Conservation (phyloP, 2,797 vertebrate genomes). For the Sebastes oblongus region DNA sequence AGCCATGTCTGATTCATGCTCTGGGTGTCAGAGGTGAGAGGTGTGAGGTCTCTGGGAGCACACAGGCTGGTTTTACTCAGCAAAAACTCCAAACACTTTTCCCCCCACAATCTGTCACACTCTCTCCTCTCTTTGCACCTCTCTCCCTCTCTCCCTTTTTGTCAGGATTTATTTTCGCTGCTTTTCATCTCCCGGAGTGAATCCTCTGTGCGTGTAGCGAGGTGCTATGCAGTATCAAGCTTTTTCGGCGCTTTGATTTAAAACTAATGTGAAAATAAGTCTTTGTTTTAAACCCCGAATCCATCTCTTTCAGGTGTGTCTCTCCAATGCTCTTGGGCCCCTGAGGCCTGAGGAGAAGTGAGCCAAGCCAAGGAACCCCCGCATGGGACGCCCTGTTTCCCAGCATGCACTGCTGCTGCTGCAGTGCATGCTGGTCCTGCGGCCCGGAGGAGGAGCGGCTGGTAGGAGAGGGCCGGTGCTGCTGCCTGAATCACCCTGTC, state of each 20-base stretch:
- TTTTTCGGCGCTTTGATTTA: constrained; percentile 6
- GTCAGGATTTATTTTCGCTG: constrained; percentile 35
- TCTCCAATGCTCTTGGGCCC: constrained; percentile 83
- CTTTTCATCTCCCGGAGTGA: constrained; percentile 35
- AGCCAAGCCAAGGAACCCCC: constrained; percentile 72
- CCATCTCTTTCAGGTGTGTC: constrained; percentile 76
- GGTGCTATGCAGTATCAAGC: not conserved
- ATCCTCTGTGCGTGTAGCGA: constrained; percentile 2
- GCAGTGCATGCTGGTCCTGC: constrained; percentile 85
- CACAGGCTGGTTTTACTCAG: constrained; percentile 42
- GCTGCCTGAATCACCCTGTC: constrained; percentile 84
- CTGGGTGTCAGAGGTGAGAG: constrained; percentile 53
- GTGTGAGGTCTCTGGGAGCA: constrained; percentile 19
- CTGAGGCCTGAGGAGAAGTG: constrained; percentile 82
- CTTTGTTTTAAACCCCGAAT: constrained; percentile 6
- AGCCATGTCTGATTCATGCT: constrained; percentile 51
- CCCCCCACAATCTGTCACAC: constrained; percentile 10
- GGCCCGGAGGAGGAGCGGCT: constrained; percentile 67
- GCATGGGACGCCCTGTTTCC: constrained; percentile 82
- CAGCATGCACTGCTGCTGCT: constrained; percentile 85
- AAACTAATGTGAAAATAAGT: constrained; percentile 32
- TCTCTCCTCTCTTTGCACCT: constrained; percentile 38
- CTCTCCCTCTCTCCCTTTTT: constrained; percentile 21
- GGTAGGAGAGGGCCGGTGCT: constrained; percentile 76
- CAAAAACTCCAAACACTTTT: constrained; percentile 7